Conservation (phyloP, 2,888 invertebrate species). For the Callosobruchus maculatus region DNA sequence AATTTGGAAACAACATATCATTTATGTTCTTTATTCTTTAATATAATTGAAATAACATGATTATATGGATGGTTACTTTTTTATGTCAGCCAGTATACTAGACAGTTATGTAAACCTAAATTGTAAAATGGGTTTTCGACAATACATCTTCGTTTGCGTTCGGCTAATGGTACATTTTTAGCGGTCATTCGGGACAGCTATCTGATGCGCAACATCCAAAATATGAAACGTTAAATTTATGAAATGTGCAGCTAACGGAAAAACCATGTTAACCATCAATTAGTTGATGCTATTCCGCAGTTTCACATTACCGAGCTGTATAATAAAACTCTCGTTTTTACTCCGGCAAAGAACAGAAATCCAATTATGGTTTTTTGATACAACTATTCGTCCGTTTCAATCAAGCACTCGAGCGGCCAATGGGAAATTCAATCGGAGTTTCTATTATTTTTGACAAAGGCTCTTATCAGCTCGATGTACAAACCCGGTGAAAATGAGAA, state of each 20-base stretch:
- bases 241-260: background rate
- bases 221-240: background rate
- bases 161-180: background rate
- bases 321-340: background rate
- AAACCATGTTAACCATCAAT: background rate
- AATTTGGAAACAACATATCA: too few species aligned
- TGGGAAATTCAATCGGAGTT: background rate
- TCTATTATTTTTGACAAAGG: background rate
- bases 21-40: too few species aligned
- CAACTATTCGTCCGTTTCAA: background rate
- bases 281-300: background rate
- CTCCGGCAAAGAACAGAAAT: background rate
- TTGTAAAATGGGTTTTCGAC: too few species aligned
- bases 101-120: too few species aligned
- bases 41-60: too few species aligned
- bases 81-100: too few species aligned
- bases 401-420: background rate
- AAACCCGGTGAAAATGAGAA: background rate
- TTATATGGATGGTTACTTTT: too few species aligned
- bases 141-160: too few species aligned
- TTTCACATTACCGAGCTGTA: background rate
- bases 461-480: background rate
- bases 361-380: background rate
- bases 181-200: background rate
- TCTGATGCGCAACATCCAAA: background rate